Evolutionary conservation across 2,113 vertebrate species (phyloP).

Genomic region (Megaceryle torquata): DNA sequence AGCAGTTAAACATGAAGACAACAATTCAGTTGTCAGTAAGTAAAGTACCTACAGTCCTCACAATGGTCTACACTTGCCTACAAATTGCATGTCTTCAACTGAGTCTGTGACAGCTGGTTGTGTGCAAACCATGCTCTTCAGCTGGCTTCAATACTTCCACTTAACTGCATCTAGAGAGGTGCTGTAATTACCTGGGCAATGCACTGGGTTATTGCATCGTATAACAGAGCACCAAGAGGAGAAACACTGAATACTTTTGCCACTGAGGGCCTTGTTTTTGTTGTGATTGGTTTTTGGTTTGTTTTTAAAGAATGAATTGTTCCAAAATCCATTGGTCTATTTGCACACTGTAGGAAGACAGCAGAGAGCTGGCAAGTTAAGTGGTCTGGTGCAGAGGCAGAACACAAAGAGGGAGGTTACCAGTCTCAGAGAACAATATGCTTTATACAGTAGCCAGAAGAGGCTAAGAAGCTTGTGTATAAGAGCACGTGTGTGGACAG

Average conservation of each 20-base stretch:
- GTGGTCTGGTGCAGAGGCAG: background rate
- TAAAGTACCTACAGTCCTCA: background rate
- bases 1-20: background rate
- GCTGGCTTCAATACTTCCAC: background rate
- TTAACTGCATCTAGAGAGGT: background rate
- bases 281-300: background rate
- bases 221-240: background rate
- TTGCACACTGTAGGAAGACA: background rate
- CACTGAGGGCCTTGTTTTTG: background rate
- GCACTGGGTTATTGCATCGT: background rate
- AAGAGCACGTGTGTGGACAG: background rate
- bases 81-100: background rate
- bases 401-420: background rate
- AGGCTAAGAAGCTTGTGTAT: background rate
- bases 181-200: background rate
- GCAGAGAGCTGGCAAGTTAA: background rate
- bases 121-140: background rate
- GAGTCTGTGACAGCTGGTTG: background rate
- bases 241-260: background rate
- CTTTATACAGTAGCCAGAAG: background rate
- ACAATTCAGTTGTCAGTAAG: background rate
- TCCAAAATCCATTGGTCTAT: background rate
- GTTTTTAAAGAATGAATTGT: background rate
- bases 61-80: background rate
- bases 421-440: background rate